Evolutionary conservation across 1,140 invertebrate species (phyloP).

Genomic region (Kradibia gibbosae): DNA sequence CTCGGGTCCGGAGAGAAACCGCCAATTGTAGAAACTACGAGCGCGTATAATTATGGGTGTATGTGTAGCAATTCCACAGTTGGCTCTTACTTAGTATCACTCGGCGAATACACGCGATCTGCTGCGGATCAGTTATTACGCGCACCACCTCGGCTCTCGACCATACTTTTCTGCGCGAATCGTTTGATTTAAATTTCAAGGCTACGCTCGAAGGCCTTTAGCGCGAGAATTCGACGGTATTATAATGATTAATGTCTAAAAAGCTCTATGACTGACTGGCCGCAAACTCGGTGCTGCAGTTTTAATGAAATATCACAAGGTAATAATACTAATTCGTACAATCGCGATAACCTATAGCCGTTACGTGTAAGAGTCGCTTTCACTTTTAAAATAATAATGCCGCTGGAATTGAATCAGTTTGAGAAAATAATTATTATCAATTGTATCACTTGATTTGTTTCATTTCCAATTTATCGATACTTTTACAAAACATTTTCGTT

Average conservation of each 20-base stretch:
- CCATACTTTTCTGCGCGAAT: background rate
- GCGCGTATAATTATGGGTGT: constrained; percentile 20
- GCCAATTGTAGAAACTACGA: constrained; percentile 26
- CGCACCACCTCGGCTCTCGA: constrained; percentile 9
- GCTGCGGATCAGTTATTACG: constrained; percentile 7
- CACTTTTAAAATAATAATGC: too few species aligned
- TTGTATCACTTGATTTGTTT: too few species aligned
- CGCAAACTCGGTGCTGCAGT: background rate
- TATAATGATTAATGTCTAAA: constrained; percentile 20
- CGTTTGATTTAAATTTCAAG: constrained; percentile 31
- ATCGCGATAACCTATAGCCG: background rate
- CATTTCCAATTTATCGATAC: too few species aligned
- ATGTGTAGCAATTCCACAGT: constrained; percentile 25
- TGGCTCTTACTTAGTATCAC: constrained; percentile 24
- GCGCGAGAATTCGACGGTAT: background rate
- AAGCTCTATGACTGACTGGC: background rate
- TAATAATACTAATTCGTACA: background rate
- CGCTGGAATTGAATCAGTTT: too few species aligned
- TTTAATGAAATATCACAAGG: background rate
- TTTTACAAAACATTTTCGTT: too few species aligned
- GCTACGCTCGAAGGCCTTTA: background rate
- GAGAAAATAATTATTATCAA: too few species aligned
- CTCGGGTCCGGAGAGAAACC: background rate
- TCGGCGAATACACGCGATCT: constrained; percentile 18
- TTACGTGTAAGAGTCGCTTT: too few species aligned